Evolutionary conservation across 1,140 invertebrate species (phyloP).

Genomic region (Geopemphigus sp.): DNA sequence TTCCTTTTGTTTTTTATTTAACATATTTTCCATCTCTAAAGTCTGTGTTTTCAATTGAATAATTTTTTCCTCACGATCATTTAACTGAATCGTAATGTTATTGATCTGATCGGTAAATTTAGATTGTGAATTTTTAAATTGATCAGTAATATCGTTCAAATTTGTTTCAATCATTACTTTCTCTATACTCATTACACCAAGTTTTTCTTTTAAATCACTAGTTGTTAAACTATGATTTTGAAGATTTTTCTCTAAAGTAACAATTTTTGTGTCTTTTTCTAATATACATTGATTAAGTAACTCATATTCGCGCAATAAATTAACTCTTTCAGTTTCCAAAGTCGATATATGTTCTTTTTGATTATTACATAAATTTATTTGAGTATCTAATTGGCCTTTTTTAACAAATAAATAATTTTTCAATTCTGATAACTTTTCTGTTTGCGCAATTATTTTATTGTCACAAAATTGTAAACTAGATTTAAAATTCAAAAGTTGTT

Average conservation of each 20-base stretch:
- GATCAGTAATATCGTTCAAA: conserved; percentile 10
- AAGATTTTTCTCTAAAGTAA: background rate
- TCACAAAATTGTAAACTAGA: background rate
- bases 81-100: background rate
- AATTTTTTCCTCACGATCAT: background rate
- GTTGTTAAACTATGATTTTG: background rate
- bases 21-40: background rate
- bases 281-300: background rate
- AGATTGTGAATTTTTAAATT: background rate
- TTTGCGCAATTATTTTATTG: background rate
- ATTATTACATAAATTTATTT: conserved; percentile 13
- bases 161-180: conserved; percentile 36
- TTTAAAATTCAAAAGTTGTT: background rate
- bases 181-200: conserved; percentile 23
- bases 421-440: background rate
- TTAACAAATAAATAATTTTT: background rate
- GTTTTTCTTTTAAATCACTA: conserved; percentile 9
- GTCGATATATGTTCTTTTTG: background rate
- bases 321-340: background rate
- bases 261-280: background rate
- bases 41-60: background rate
- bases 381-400: background rate
- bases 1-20: conserved; percentile 13
- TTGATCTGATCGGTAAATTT: background rate
- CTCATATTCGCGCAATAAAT: background rate